Percentiles rank a stretch among this genome's conserved stretches.
Conservation (phyloP, 2,113 vertebrate species). For the Fulica atra region DNA sequence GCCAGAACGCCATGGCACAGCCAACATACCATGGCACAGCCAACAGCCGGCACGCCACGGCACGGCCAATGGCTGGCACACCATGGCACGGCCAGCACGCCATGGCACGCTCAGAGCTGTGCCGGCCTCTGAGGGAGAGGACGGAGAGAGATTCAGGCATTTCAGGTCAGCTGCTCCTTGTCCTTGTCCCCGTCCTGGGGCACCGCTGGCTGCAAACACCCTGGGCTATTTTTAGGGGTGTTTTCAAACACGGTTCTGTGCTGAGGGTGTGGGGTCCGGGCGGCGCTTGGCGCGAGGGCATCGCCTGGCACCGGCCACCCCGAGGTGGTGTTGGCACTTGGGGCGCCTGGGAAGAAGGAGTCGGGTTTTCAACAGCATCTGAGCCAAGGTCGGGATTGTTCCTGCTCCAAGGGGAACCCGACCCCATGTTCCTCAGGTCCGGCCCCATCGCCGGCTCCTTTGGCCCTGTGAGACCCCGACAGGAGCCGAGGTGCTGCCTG, state of each 20-base stretch:
- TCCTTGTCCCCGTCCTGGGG: neutral
- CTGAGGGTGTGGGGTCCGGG: neutral
- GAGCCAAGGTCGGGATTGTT: neutral
- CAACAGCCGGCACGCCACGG: too few relatives aligned
- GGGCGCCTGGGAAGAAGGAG: neutral
- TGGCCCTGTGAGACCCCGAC: neutral
- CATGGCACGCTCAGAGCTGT: neutral
- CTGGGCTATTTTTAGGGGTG: neutral
- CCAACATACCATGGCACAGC: neutral
- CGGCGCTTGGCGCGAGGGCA: neutral
- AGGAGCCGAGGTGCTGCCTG: neutral
- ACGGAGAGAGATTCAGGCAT: too few relatives aligned
- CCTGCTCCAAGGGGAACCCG: fast-evolving
- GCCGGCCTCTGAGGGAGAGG: neutral
- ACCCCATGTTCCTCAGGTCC: fast-evolving
- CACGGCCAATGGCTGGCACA: too few relatives aligned
- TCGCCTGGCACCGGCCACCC: neutral
- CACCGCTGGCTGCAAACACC: neutral
- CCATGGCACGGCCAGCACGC: too few relatives aligned
- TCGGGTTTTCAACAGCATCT: neutral
- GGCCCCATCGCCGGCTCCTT: neutral
- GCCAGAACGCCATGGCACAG: neutral
- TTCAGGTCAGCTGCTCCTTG: neutral
- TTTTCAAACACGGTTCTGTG: neutral
- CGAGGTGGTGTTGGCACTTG: neutral